Evolutionary conservation across 2,888 invertebrate genomes (phyloP).

Genomic region (Alloscopus bannaensis): DNA sequence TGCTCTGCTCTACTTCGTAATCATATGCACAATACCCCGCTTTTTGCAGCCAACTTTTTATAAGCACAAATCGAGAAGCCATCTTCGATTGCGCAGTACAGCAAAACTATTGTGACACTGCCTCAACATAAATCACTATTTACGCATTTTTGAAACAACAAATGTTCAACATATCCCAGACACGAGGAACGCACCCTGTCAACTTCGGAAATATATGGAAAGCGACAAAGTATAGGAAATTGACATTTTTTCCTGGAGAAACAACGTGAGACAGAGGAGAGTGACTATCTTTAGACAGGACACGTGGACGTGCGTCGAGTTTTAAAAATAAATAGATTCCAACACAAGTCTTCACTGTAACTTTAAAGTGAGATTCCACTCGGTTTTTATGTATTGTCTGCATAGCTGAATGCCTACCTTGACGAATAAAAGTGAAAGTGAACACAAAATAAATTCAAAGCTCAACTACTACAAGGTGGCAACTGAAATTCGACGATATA

Average conservation of each 20-base stretch:
- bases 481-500: no score
- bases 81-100: no score
- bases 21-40: neutral
- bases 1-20: neutral
- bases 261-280: neutral
- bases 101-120: neutral
- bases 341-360: no score
- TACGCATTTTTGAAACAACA: neutral
- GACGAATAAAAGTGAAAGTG: constrained; percentile 1
- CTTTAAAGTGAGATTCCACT: no score
- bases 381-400: no score
- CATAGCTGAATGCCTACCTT: no score
- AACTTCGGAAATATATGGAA: neutral
- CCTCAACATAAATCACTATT: neutral
- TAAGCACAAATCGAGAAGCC: no score
- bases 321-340: constrained; percentile 40
- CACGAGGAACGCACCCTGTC: neutral
- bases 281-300: constrained; percentile 16
- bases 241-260: neutral
- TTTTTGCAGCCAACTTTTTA: neutral
- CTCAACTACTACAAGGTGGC: neutral
- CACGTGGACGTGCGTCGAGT: constrained; percentile 24
- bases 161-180: neutral
- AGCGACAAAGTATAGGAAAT: constrained; percentile 9
- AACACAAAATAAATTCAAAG: neutral